These are phyloP conservation scores for Nudaria mundana DNA, from an alignment of 2,888 invertebrate species.

Conservation along the genomic window DNA sequence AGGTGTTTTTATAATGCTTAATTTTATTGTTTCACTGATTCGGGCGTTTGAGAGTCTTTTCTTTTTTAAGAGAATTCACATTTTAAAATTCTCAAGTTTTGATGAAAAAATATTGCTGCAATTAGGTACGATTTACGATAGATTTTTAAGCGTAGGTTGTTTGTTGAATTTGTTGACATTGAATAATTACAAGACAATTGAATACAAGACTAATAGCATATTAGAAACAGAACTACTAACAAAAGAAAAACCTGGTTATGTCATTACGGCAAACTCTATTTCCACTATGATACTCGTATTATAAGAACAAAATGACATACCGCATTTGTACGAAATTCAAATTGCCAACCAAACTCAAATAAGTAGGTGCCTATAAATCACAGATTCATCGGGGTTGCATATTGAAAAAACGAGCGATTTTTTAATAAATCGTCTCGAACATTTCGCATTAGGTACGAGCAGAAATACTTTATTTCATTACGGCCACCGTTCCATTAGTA, in stretches of 20 bases:
- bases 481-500: slow-evolving; percentile 70
- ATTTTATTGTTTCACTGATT: slow-evolving; percentile 62
- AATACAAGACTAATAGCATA: too few species aligned
- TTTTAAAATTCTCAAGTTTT: too few species aligned
- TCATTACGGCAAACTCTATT: neutral
- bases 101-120: slow-evolving; percentile 2
- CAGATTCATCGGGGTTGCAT: slow-evolving; percentile 43
- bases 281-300: too few species aligned
- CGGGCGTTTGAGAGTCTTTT: slow-evolving; percentile 14
- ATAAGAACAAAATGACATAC: too few species aligned
- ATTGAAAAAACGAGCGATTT: slow-evolving; percentile 66
- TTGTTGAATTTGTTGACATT: too few species aligned
- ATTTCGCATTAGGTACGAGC: slow-evolving; percentile 60
- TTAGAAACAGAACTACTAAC: too few species aligned
- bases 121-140: neutral
- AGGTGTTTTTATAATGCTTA: slow-evolving; percentile 54
- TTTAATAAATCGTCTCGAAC: slow-evolving; percentile 64
- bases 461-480: slow-evolving; percentile 77
- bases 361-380: slow-evolving; percentile 30
- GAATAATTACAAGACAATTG: too few species aligned
- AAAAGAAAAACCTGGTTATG: too few species aligned
- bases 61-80: slow-evolving; percentile 13
- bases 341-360: slow-evolving; percentile 18
- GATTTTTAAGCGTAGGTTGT: too few species aligned
- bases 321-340: slow-evolving; percentile 2